Percentiles rank a stretch among this genome's conserved stretches.
These are phyloP conservation scores for Spermophilus dauricus DNA, from an alignment of 2,113 vertebrate genomes.

Conservation along the genomic window DNA sequence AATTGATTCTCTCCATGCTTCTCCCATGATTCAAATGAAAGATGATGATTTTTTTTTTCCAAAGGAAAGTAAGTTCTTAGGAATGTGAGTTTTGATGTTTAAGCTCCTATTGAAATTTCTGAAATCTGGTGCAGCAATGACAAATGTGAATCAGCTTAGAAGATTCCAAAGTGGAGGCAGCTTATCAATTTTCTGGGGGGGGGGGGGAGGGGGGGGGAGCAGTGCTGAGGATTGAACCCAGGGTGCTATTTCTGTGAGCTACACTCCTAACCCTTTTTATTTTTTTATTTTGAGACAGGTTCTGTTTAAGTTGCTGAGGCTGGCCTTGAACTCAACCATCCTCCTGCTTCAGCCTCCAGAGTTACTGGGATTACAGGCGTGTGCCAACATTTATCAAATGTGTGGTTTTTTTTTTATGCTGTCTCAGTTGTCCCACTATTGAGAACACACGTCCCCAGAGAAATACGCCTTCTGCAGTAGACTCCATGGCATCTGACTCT, in stretches of 20 bases:
- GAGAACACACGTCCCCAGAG: neutral
- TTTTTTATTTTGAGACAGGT: too few species aligned
- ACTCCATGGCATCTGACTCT: neutral
- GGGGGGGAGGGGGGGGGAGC: too few species aligned
- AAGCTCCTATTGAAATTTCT: slow-evolving; percentile 61
- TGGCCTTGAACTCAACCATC: neutral
- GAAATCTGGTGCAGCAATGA: neutral
- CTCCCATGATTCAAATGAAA: slow-evolving; percentile 75
- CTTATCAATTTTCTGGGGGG: neutral
- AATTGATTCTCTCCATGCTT: slow-evolving; percentile 76
- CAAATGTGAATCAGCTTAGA: neutral
- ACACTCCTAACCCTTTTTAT: neutral
- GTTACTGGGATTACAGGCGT: neutral
- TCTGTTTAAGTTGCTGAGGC: too few species aligned
- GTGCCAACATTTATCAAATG: neutral
- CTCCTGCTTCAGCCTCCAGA: neutral
- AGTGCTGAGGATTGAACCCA: neutral
- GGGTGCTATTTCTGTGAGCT: neutral
- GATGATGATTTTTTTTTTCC: neutral
- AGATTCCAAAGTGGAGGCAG: neutral
- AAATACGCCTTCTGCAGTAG: neutral
- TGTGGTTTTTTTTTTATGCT: neutral
- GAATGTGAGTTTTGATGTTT: slow-evolving; percentile 48
- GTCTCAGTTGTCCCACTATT: neutral
- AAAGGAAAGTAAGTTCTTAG: slow-evolving; percentile 51